phyloP scores from a whole-genome alignment of 2,113 vertebrate genomes.

The Phasianus colchicus region DNA sequence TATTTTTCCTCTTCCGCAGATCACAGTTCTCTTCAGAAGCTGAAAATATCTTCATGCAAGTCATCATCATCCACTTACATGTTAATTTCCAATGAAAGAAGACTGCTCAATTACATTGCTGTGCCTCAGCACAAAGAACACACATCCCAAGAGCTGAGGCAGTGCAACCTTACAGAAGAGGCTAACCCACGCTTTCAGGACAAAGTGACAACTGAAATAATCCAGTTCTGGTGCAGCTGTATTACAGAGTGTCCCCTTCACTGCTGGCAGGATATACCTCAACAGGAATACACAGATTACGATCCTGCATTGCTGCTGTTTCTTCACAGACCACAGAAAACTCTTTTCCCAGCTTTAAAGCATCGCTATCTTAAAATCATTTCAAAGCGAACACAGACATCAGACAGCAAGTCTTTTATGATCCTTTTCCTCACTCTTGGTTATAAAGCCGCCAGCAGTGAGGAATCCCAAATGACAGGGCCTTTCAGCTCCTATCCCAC shows the following conservation, averaged over 20 bases:
- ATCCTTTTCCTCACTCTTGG: not conserved
- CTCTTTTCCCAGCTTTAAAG: not conserved
- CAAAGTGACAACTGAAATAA: not conserved
- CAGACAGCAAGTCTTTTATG: not conserved
- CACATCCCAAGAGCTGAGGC: not conserved
- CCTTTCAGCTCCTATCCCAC: not conserved
- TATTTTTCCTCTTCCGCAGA: not conserved
- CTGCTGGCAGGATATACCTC: not conserved
- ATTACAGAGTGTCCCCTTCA: not conserved
- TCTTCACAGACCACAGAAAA: not conserved
- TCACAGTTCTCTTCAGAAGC: not conserved
- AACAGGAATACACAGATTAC: not conserved
- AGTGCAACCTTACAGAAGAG: not conserved
- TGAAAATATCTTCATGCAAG: not conserved
- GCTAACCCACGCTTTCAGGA: fast-evolving
- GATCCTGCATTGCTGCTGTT: not conserved
- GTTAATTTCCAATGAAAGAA: not conserved
- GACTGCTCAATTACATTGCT: not conserved
- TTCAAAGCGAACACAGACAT: not conserved
- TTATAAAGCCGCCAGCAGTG: not conserved
- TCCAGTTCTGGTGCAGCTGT: not conserved
- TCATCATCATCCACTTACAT: not conserved
- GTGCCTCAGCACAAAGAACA: not conserved
- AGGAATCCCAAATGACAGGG: not conserved
- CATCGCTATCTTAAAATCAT: not conserved